A percentile compares a stretch with the other conserved stretches of the same genome.
Conservation (phyloP, 2,797 vertebrate species). For the Sternotherus odoratus region DNA sequence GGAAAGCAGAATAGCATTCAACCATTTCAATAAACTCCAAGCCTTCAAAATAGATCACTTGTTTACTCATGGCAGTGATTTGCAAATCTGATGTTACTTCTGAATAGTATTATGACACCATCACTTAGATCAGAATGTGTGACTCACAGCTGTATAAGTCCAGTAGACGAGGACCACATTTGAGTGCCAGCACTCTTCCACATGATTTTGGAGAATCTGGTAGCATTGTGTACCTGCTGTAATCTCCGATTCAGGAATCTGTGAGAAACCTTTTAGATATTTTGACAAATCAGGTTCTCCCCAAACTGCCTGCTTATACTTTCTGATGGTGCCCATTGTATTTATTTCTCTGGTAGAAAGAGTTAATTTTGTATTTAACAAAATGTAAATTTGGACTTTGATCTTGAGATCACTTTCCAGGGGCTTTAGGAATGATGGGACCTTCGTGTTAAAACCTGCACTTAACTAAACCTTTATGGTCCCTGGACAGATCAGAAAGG, state of each 20-base stretch:
- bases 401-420: background rate
- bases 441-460: background rate
- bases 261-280: background rate
- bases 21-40: background rate
- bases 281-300: background rate
- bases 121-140: background rate
- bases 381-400: background rate
- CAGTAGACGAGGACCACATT: too few relatives aligned
- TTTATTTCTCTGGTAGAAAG: background rate
- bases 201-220: background rate
- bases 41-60: background rate
- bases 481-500: background rate
- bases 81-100: background rate
- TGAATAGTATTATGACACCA: background rate
- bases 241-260: background rate
- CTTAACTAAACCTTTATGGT: background rate
- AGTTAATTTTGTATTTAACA: background rate
- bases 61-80: background rate
- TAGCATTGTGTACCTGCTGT: background rate
- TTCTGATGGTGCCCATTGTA: background rate
- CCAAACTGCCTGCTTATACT: background rate
- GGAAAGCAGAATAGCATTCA: background rate
- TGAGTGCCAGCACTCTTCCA: background rate
- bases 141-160: background rate
- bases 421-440: constrained; percentile 1